Evolutionary conservation across 2,797 vertebrate genomes (phyloP).

Genomic region (Sparidentex hasta): DNA sequence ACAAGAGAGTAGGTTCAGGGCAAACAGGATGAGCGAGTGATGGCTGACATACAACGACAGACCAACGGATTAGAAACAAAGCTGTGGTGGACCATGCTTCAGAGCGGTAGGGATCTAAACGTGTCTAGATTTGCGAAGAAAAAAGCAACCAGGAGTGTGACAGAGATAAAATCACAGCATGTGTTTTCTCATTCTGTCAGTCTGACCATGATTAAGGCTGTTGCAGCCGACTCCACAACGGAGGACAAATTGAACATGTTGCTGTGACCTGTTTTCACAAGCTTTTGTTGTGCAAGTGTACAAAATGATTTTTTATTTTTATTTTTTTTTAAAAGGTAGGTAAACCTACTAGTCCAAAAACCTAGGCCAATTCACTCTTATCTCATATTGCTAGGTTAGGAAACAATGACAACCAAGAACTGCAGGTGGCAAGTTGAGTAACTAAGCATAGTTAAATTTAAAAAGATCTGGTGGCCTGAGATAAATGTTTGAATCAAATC

Average conservation of each 20-base stretch:
- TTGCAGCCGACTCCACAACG: background rate
- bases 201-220: background rate
- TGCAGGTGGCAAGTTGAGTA: slow-evolving; percentile 13
- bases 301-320: too few species aligned
- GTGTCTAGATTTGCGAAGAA: background rate
- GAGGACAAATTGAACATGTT: slow-evolving; percentile 16
- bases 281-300: slow-evolving; percentile 30
- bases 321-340: too few species aligned
- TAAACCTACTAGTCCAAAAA: slow-evolving; percentile 13
- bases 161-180: background rate
- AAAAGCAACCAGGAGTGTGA: background rate
- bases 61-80: slow-evolving; percentile 27
- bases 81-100: slow-evolving; percentile 5
- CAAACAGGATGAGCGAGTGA: slow-evolving; percentile 28
- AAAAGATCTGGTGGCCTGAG: slow-evolving; percentile 32
- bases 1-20: slow-evolving; percentile 27
- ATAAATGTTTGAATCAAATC: slow-evolving; percentile 20
- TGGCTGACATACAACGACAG: slow-evolving; percentile 8
- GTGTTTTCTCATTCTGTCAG: slow-evolving; percentile 10
- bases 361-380: slow-evolving; percentile 32
- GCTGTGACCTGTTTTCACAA: slow-evolving; percentile 18
- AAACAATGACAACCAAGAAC: slow-evolving; percentile 45
- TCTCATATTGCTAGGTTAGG: slow-evolving; percentile 36
- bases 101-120: slow-evolving; percentile 12
- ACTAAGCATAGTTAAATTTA: slow-evolving; percentile 40